Percentiles rank a stretch among this genome's conserved stretches.
Conservation (phyloP, 2,797 vertebrate species). For the Sarcoramphus papa region DNA sequence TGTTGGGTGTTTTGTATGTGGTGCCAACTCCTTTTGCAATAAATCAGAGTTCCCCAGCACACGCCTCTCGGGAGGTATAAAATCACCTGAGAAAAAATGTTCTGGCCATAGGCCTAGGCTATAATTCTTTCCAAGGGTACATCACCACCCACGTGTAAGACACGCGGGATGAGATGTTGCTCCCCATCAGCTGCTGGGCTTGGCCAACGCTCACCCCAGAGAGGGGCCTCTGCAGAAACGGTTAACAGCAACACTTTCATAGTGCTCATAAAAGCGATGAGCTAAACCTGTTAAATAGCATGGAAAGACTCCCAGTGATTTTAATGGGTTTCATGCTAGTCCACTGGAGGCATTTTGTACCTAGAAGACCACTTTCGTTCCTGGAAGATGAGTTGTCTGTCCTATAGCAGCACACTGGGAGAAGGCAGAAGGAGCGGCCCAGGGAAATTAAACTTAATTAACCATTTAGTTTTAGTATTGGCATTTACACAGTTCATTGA, state of each 20-base stretch:
- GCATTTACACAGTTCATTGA: not conserved
- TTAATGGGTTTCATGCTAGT: not conserved
- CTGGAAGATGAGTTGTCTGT: not conserved
- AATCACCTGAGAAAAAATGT: not conserved
- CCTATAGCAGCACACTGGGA: not conserved
- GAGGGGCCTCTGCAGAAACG: not conserved
- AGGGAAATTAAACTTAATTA: not conserved
- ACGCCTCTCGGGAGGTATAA: not conserved
- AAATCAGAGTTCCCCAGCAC: not conserved
- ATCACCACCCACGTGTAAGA: not conserved
- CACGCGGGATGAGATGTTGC: fast-evolving
- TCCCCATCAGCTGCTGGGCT: not conserved
- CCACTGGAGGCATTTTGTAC: not conserved
- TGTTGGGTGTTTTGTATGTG: not conserved
- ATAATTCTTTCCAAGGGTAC: not conserved
- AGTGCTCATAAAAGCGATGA: not conserved
- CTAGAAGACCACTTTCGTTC: not conserved
- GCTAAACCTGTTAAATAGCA: not conserved
- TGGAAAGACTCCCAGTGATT: not conserved
- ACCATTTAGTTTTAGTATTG: not conserved
- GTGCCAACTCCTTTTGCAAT: not conserved
- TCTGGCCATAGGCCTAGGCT: not conserved
- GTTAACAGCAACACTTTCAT: not conserved
- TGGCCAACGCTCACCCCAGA: not conserved
- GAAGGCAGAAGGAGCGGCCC: not conserved